Base-by-base conservation (phyloP, 2,888 invertebrate species). In the Gnatocerus cornutus region DNA sequence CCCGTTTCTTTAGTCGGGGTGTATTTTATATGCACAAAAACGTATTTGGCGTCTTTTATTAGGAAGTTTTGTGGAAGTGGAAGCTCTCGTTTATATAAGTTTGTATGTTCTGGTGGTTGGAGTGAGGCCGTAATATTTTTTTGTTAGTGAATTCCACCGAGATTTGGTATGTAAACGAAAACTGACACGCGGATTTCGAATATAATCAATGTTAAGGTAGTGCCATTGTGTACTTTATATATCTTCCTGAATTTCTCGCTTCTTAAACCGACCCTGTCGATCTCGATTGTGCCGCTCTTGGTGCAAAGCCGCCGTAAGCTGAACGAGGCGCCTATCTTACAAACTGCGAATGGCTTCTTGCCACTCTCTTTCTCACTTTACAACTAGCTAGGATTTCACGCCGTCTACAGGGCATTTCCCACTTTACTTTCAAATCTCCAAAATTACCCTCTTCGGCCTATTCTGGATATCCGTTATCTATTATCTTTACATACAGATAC, bases 321-420 rank as follows among this genome's bases (percentile, higher is more conserved):
- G 58, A 69, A 71, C 66, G 72, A 69, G 68, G 70, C 69, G 72
- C 69, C 74, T 65, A 66, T 67, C 74, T 74, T 74, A 76, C 74
- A 73, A 75, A 74, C 72, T 76, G 74, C 71, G 74, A 77, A 77
- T 76, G 75, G 75, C 74, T 76, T 76, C 74, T 75, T 74, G 71
- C 71, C 68, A 69, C 73, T 73, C 74, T 72, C 72, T 58, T 75
- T 76, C 76, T 75, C 72, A 72, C 71, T 74, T 74, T 71, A 73
- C 74, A 73, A 75, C 65, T 74, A 66, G 75, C 73, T 68, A 71
- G 73, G 76, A 73, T 68, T 63, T 74, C 73, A 39, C 64, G 50
- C 50, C 56, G 56, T 65, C 65, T 62, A 67, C 39, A 52, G 48
- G 63, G 56, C 63, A 62, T 70, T 71, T 58, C 48, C 66, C 69